Base-by-base conservation (phyloP, 2,797 vertebrate species). In the Chelon labrosus region DNA sequence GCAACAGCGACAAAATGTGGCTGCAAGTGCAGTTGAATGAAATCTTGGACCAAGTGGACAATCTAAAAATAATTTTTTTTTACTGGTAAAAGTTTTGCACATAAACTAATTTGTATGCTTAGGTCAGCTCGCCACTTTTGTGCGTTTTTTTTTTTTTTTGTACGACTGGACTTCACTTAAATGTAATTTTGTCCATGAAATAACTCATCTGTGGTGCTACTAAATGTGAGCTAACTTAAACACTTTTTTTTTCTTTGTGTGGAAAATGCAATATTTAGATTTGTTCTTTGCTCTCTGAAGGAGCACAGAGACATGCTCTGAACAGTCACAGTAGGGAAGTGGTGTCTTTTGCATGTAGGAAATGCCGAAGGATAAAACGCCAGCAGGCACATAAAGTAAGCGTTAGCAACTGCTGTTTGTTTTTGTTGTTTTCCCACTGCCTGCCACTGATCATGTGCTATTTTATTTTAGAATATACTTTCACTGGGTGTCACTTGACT, bases 221-320 rank as follows among this genome's bases (percentile, higher is more conserved):
- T 77, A 84, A 84, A 75, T 65, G 71, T 79, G 81, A 87, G 70
- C 78, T 87, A 89, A 92, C 88, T 85, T 88, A 53, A 91, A 87
- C 75, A 87, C 69, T 79, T 90, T 85, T 75, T 57, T 70, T 61
- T 64, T 73, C 10, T 68, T 57, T 59, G 39, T 75, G 68, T 74
- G 68, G 50, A 84, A 89, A 82, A 88, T 82, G 77, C 71, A 78
- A 83, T 78, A 67, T 78, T 71, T 61, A 6, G 39, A 41, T 58
- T 27, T 47, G 20, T 14, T 42, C 35, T 7, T 38, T 9, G 12
- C 38, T 27, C 10, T 78, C 20, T 41, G 50, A 38, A 71, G 38
- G 46, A 14, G 22, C 49, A 55, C 57, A 52, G 13, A 80, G 44
- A 60, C 41, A 75, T 73, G 60, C 38, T 70, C 31, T 79, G 35